Base-by-base conservation (phyloP, 2,113 vertebrate species). In the Lasiurus cinereus region DNA sequence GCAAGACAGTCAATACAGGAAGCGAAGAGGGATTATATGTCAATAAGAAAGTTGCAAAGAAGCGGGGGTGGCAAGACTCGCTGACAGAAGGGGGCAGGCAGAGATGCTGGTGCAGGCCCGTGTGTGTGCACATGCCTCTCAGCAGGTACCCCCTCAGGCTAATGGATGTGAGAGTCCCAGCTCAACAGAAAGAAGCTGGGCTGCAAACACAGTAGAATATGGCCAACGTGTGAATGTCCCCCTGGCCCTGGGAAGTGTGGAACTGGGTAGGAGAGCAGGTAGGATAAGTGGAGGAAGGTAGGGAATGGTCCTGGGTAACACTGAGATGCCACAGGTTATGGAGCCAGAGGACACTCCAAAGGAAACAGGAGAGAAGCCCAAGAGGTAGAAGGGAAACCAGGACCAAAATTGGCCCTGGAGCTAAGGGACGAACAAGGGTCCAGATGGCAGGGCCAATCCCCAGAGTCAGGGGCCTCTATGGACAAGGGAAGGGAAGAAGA, bases 1-100 rank as follows among this genome's bases (percentile, higher is more conserved):
- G 97, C 91, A 79, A 83, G 88, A 91, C 85, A 85, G 72, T 93
- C 87, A 92, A 93, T 3, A 43, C 90, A 46, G 83, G 74, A 76
- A 92, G 93, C 50, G 72, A 72, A 77, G 84, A 43, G 70, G 56
- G 93, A 19, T 72, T 31, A 10, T 4, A 16, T 18, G 46, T 77
- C 91, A 90, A 29, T 66, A 69, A 54, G 64, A 67, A 92, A 78
- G 80, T 13, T 82, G 82, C 33, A 72, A 84, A 70, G 56, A 91
- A 85, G 67, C 11, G 16, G 52, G 54, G 88, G 43, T 0, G 5
- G 52, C 2, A 16, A 48, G 74, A 39, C 31, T 10, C 1, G 24
- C 59, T 36, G 84, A 33, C 43, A 62, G 31, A 21, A 0, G 69
- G 59, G 39, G 29, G 33, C 54, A 66, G 64, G 66, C 82, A 54